These are phyloP conservation scores for Philaenus spumarius DNA, from an alignment of 1,140 invertebrate species.

Conservation along the genomic window DNA sequence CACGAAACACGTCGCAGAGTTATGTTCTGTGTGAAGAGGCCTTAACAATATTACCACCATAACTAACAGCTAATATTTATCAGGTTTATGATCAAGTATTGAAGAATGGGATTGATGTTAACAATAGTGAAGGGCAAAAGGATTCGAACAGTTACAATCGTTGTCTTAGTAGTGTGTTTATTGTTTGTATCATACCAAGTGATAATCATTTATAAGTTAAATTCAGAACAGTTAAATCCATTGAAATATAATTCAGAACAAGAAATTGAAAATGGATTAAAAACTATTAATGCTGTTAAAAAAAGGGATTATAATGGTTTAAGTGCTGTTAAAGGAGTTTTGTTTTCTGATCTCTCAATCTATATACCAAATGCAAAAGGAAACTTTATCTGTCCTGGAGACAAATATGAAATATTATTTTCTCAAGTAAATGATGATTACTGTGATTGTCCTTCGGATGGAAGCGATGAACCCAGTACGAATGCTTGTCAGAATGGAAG, in stretches of 20 bases:
- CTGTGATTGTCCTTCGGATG: slow-evolving; percentile 80
- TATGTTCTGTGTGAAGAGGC: too few relatives aligned
- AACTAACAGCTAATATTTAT: too few relatives aligned
- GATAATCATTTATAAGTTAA: slow-evolving; percentile 4
- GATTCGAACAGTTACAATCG: background rate
- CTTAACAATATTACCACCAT: too few relatives aligned
- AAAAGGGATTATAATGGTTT: background rate
- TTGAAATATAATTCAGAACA: background rate
- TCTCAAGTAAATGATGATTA: slow-evolving; percentile 86
- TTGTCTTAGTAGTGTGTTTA: background rate
- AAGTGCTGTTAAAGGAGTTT: background rate
- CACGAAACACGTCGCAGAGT: too few relatives aligned
- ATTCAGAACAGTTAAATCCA: background rate
- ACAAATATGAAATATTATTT: slow-evolving; percentile 44
- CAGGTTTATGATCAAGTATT: too few relatives aligned
- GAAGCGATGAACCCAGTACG: slow-evolving; percentile 86
- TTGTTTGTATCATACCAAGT: slow-evolving; percentile 1
- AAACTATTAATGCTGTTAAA: background rate
- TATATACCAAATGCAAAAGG: slow-evolving; percentile 38
- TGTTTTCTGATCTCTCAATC: background rate
- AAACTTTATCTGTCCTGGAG: slow-evolving; percentile 41
- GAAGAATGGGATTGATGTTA: too few relatives aligned
- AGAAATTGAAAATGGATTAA: background rate
- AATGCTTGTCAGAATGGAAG: slow-evolving; percentile 74
- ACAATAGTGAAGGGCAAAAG: too few relatives aligned